Evolutionary conservation across 2,888 invertebrate species (phyloP).

Genomic region (Thysanoteuthis rhombus): DNA sequence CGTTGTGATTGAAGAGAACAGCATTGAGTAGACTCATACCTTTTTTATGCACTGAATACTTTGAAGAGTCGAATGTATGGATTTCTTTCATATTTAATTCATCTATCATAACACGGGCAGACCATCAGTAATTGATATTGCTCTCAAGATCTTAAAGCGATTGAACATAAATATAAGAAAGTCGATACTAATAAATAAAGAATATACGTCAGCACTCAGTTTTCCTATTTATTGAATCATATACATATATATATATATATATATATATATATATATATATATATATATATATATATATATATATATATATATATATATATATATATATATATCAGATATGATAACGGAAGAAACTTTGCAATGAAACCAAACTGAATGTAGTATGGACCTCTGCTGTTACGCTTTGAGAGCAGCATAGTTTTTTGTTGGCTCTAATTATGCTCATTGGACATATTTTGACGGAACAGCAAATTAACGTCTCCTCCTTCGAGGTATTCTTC

Average conservation of each 20-base stretch:
- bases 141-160: neutral
- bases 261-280: neutral
- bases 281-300: constrained; percentile 12
- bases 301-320: neutral
- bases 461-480: no score
- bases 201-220: no score
- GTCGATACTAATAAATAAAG: no score
- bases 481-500: no score
- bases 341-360: no score
- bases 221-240: no score
- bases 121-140: neutral
- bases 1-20: neutral
- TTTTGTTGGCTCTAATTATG: no score
- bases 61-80: neutral
- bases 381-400: no score
- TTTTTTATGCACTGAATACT: neutral
- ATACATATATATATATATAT: neutral
- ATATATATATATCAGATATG: no score
- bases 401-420: no score
- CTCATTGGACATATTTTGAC: no score
- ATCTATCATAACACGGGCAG: neutral
- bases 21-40: neutral
- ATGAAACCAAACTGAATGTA: no score
- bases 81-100: neutral
- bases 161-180: neutral